Conservation (phyloP, 92 coral and sea anemone genomes). For the Metridium senile region DNA sequence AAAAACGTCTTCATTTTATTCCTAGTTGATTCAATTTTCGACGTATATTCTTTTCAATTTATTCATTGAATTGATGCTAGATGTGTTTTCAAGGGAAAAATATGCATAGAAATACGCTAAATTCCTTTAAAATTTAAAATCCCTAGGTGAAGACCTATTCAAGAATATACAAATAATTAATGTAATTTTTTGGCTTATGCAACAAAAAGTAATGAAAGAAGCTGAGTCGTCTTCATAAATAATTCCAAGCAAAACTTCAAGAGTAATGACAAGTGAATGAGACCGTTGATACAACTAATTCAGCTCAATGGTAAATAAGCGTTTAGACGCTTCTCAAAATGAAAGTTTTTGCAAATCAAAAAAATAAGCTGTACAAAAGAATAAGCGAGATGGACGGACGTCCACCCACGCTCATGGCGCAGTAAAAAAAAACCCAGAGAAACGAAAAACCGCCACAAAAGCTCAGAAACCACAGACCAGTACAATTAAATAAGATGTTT, state of each 20-base stretch:
- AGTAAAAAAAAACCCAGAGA: not conserved
- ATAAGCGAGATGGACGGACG: not conserved
- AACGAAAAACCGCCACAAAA: constrained; percentile 1
- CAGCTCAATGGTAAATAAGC: not conserved
- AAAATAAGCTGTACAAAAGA: not conserved
- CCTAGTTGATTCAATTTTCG: too few species aligned
- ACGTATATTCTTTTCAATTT: too few species aligned
- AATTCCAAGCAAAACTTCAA: not conserved
- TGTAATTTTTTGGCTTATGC: too few species aligned
- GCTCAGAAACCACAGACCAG: not conserved
- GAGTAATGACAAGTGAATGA: not conserved
- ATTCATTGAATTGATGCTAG: too few species aligned
- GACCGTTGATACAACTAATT: not conserved
- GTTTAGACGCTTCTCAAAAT: not conserved
- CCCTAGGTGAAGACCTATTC: too few species aligned
- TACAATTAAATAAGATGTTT: not conserved
- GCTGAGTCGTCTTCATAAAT: not conserved
- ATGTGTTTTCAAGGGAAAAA: too few species aligned
- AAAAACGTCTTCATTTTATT: too few species aligned
- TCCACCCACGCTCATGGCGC: constrained; percentile 31
- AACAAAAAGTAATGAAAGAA: too few species aligned
- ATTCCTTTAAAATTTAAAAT: too few species aligned
- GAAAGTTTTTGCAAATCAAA: not conserved
- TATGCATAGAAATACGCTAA: too few species aligned
- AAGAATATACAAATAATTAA: too few species aligned